Percentiles rank a stretch among this genome's conserved stretches.
phyloP scores from a whole-genome alignment of 2,888 invertebrate genomes.

The Sminthurinus aureus region DNA sequence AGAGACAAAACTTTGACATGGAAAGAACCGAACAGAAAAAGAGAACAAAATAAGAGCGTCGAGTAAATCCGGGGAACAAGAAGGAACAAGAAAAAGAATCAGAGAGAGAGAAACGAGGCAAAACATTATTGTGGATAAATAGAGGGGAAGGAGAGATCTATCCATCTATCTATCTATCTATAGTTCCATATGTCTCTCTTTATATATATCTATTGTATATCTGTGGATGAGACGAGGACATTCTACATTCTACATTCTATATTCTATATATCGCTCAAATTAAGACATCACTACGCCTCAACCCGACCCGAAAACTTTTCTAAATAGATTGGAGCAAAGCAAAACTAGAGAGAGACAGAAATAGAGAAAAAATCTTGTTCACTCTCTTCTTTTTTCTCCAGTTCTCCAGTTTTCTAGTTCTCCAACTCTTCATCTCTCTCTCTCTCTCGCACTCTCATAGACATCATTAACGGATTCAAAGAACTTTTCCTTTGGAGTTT shows the following conservation, averaged over 20 bases:
- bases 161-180: not conserved
- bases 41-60: no score
- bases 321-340: not conserved
- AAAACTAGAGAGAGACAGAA: no score
- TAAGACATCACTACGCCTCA: constrained; percentile 26
- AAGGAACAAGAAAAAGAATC: not conserved
- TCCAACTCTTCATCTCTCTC: not conserved
- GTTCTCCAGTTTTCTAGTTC: no score
- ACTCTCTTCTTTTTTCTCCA: not conserved
- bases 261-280: constrained; percentile 32
- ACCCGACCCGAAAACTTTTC: constrained; percentile 20
- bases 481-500: constrained; percentile 20
- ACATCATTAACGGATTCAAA: constrained; percentile 49
- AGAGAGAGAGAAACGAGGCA: not conserved
- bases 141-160: not conserved
- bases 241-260: constrained; percentile 17
- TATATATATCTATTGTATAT: no score
- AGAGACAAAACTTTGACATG: not conserved
- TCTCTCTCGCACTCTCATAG: constrained; percentile 21
- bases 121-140: constrained; percentile 8
- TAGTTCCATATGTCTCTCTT: not conserved
- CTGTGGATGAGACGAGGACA: constrained; percentile 25
- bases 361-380: constrained; percentile 15
- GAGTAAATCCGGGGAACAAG: no score
- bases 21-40: not conserved